Evolutionary conservation across 2,113 vertebrate genomes (phyloP).

Genomic region (Labeo catla): DNA sequence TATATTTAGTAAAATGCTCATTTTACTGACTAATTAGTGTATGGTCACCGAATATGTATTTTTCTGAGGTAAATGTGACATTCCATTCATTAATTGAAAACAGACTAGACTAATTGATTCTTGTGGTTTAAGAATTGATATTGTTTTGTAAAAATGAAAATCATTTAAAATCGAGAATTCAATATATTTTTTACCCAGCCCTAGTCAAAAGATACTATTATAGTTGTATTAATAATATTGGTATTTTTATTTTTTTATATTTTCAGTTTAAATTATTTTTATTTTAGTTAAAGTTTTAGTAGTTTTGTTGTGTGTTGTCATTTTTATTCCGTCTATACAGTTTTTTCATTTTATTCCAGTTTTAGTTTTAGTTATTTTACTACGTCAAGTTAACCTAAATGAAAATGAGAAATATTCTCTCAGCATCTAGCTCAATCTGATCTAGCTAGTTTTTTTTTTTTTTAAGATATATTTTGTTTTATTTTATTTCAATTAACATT

Average conservation of each 20-base stretch:
- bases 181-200: too few relatives aligned
- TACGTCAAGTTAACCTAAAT: not conserved
- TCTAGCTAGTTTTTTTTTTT: not conserved
- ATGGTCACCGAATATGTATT: too few relatives aligned
- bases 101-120: too few relatives aligned
- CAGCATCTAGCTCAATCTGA: not conserved
- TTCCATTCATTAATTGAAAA: too few relatives aligned
- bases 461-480: not conserved
- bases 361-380: not conserved
- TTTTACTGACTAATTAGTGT: too few relatives aligned
- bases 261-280: not conserved
- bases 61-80: too few relatives aligned
- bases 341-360: not conserved
- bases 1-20: too few relatives aligned
- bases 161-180: too few relatives aligned
- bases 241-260: not conserved
- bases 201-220: not conserved
- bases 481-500: not conserved
- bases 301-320: not conserved
- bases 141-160: too few relatives aligned
- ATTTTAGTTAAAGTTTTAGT: not conserved
- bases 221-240: not conserved
- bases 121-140: too few relatives aligned
- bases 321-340: not conserved
- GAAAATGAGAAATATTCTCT: not conserved